A percentile compares a stretch with the other conserved stretches of the same genome.
phyloP scores from a whole-genome alignment of 2,888 invertebrate genomes.

The Oxycera nigricornis region DNA sequence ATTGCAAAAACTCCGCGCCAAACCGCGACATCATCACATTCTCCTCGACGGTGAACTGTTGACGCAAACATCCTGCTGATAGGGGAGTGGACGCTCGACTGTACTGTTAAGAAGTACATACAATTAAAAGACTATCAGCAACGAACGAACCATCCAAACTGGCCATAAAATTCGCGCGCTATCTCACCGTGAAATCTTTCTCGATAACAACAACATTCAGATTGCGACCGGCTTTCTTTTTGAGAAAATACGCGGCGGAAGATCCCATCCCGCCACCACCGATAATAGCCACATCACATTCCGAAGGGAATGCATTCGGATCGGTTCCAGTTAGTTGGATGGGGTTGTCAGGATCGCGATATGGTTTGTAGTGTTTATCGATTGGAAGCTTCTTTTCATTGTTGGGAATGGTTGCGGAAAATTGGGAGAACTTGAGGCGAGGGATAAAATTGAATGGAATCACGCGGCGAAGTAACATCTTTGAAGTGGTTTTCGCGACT shows the following conservation, averaged over 20 bases:
- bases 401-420: no score
- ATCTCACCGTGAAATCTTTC: conserved; percentile 80
- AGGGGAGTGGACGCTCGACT: conserved; percentile 73
- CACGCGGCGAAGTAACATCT: not conserved
- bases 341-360: not conserved
- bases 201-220: conserved; percentile 85
- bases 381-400: not conserved
- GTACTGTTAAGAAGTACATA: conserved; percentile 68
- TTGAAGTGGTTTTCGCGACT: not conserved
- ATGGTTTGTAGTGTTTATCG: conserved; percentile 21
- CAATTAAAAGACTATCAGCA: not conserved
- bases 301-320: conserved; percentile 64
- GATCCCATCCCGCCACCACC: conserved; percentile 94
- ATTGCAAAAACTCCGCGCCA: conserved; percentile 87
- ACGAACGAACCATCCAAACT: conserved; percentile 25
- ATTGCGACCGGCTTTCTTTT: conserved; percentile 73
- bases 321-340: not conserved
- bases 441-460: no score
- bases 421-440: not conserved
- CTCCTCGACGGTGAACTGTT: conserved; percentile 92
- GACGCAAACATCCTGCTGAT: conserved; percentile 84
- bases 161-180: not conserved
- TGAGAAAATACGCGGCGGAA: conserved; percentile 89
- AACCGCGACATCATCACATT: conserved; percentile 91
- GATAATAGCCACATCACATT: conserved; percentile 85